Base-by-base conservation (phyloP, 92 coral and sea anemone species). In the Pocillopora meandrina region DNA sequence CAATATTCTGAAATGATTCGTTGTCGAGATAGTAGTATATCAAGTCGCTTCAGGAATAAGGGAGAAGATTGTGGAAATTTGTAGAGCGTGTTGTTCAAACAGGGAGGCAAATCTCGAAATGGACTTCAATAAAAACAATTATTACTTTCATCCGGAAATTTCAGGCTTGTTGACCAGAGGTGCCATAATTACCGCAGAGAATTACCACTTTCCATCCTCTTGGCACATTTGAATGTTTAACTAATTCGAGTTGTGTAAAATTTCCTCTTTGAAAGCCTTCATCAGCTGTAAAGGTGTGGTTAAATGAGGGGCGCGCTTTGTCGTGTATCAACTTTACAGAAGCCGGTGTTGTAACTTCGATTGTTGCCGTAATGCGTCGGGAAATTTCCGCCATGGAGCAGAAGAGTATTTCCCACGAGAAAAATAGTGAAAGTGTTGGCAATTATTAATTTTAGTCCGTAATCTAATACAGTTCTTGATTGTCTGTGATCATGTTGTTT, bases 391-490 rank as follows among this genome's bases (percentile, higher is more conserved):
- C 86, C 80, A 52, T 36, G 52, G 52, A 23, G 86, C 86, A 83
- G 74, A 83, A 73, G 86, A 83, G 57, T 34, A 64, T 62, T 83
- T 83, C 86, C 86, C 86, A 83, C 86, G 86, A 83, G 86, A 83
- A 83, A 83, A 83, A 74, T 61, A 74, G 60, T 71, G 80, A 42
- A 63, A 83, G 80, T 47, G 72, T 61, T 73, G 14, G 64, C 79
- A 83, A 83, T 83, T 83, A 83, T 72, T 47, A 10, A 60, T 77
- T 23, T 71, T 74, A 64, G 73, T 74, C 3, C 19, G 56, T 83
- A 65, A 83, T 83, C 71, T 74, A 83, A 63, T 83, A 73, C 73
- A 83, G 86, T 61, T 74, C 56, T 18, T 72, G 74, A 83, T 83
- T 83, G 86, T 83, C 56, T 83, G 86, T 83, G 86, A 19, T 74